A percentile compares a stretch with the other conserved stretches of the same genome.
Conservation (phyloP, 2,797 vertebrate genomes). For the Thamnophis elegans region DNA sequence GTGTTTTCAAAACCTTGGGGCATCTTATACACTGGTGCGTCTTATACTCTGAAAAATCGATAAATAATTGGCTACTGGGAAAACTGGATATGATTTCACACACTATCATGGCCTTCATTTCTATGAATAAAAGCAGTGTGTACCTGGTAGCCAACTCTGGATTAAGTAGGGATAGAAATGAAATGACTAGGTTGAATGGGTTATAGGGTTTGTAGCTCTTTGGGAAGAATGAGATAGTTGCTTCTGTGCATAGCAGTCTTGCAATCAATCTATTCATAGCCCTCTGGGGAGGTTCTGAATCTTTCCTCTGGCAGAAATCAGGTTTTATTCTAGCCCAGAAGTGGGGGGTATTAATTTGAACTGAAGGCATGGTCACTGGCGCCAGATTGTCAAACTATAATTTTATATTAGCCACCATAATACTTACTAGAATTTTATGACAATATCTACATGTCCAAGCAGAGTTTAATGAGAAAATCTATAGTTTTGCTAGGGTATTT, state of each 20-base stretch:
- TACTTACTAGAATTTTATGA: constrained; percentile 82
- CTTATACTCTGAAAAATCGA: no score
- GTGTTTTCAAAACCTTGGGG: no score
- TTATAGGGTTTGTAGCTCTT: background rate
- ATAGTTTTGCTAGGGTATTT: constrained; percentile 81
- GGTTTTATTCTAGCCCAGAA: constrained; percentile 18
- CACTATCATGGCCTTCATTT: background rate
- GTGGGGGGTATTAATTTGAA: constrained; percentile 62
- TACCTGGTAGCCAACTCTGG: background rate
- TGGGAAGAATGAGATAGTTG: background rate
- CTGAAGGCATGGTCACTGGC: constrained; percentile 59
- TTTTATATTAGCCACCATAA: constrained; percentile 82
- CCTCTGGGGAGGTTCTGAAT: constrained; percentile 2
- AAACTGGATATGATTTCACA: background rate
- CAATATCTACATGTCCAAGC: constrained; percentile 81
- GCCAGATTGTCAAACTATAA: constrained; percentile 74
- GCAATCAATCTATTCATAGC: constrained; percentile 1
- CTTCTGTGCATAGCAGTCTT: background rate
- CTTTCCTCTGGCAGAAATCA: constrained; percentile 9
- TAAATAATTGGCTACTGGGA: background rate
- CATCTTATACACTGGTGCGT: no score
- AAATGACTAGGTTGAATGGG: background rate
- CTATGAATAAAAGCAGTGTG: background rate
- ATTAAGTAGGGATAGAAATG: background rate
- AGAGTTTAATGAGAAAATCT: constrained; percentile 83